Conservation (phyloP, 1,140 invertebrate genomes). For the Trichogramma pretiosum region DNA sequence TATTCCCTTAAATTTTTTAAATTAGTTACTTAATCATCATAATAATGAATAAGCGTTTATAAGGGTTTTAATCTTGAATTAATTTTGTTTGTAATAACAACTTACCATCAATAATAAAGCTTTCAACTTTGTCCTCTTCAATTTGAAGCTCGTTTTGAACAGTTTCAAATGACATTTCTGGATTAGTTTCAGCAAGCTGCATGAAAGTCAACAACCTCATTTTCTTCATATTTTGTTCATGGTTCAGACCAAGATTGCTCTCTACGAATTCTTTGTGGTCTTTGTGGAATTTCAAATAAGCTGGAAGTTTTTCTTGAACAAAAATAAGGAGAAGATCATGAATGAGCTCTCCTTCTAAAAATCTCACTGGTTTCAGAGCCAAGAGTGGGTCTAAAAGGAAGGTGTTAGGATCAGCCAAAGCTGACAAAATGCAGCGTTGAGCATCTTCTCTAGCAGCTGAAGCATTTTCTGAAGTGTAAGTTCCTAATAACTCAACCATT, state of each 20-base stretch:
- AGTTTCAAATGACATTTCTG: slow-evolving; percentile 82
- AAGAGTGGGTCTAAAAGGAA: slow-evolving; percentile 91
- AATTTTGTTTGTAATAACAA: slow-evolving; percentile 9
- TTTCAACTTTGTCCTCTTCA: slow-evolving; percentile 78
- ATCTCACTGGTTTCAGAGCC: slow-evolving; percentile 86
- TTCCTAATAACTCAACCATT: slow-evolving; percentile 91
- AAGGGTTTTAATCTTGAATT: background rate
- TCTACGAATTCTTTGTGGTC: slow-evolving; percentile 87
- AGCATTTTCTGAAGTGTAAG: slow-evolving; percentile 93
- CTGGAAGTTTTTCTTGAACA: slow-evolving; percentile 84
- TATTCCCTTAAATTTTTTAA: slow-evolving; percentile 26
- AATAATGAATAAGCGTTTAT: slow-evolving; percentile 13
- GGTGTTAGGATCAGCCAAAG: slow-evolving; percentile 87
- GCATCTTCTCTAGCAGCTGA: slow-evolving; percentile 93
- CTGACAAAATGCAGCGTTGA: slow-evolving; percentile 90
- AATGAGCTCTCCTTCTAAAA: slow-evolving; percentile 91
- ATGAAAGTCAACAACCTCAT: slow-evolving; percentile 94
- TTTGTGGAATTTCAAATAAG: slow-evolving; percentile 86
- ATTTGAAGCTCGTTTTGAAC: slow-evolving; percentile 85
- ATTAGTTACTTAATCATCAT: slow-evolving; percentile 9
- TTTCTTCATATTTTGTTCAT: slow-evolving; percentile 92
- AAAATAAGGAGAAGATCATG: slow-evolving; percentile 94
- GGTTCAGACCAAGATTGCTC: slow-evolving; percentile 77
- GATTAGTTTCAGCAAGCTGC: slow-evolving; percentile 86
- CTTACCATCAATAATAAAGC: slow-evolving; percentile 90